Percentiles rank a stretch among this genome's conserved stretches.
Evolutionary conservation across 30 jellyfish, hydroid and myxozoan genomes (phyloP).

Genomic region (Aurelia aurita): DNA sequence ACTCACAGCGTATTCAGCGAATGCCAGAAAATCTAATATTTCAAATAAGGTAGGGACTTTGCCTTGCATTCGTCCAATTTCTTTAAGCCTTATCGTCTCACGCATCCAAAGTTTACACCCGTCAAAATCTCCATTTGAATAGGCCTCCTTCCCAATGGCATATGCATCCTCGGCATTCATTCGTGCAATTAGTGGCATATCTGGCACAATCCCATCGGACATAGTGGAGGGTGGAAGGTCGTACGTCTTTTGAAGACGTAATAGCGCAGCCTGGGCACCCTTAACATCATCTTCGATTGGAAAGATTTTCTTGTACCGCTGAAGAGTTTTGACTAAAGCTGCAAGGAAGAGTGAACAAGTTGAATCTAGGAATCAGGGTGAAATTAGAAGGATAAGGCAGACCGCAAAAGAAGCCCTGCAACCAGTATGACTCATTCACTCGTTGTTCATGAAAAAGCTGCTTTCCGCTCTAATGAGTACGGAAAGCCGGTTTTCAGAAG

Average conservation of each 20-base stretch:
- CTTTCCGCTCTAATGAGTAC: too few species aligned
- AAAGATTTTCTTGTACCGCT: conserved; percentile 31
- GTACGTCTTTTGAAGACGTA: conserved; percentile 91
- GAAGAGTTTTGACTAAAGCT: conserved; percentile 57
- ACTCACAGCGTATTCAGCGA: conserved; percentile 78
- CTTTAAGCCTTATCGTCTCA: conserved; percentile 80
- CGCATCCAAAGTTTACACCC: conserved; percentile 86
- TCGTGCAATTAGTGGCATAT: conserved; percentile 45
- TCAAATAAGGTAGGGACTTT: conserved; percentile 56
- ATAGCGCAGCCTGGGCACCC: conserved; percentile 94
- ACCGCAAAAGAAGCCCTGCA: too few species aligned
- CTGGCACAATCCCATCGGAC: conserved; percentile 85
- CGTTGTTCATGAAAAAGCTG: too few species aligned
- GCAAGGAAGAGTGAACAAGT: not conserved
- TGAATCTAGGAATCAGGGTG: too few species aligned
- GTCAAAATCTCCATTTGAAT: conserved; percentile 41
- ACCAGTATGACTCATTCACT: too few species aligned
- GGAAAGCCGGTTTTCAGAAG: too few species aligned
- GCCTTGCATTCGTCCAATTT: conserved; percentile 50
- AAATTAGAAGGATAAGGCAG: too few species aligned
- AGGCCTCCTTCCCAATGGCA: conserved; percentile 83
- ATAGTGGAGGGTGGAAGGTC: conserved; percentile 75
- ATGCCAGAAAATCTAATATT: conserved; percentile 86
- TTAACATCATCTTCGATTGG: conserved; percentile 85
- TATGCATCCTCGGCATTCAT: conserved; percentile 89